Base-by-base conservation (phyloP, 2,797 vertebrate species). In the Chloroceryle inda region DNA sequence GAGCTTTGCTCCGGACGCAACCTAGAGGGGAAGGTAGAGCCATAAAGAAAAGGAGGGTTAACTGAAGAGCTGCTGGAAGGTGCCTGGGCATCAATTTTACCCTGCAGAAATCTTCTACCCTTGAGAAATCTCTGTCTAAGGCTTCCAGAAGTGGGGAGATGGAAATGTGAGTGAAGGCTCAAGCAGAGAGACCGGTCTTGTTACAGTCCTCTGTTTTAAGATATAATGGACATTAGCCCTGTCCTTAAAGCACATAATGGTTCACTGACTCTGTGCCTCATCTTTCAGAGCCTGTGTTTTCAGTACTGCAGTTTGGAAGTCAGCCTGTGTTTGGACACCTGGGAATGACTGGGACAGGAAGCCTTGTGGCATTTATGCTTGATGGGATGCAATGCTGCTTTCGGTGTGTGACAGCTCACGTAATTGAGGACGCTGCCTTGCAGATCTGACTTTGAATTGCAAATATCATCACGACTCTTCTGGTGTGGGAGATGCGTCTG, bases 381-480 rank as follows among this genome's bases (percentile, higher is more conserved):
- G 58, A 64, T 64, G 47, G 27, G 47, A 13, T 44, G 52, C 44
- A 26, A 2, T 29, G n/a, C 73, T 44, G 37, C 21, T 73, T 84
- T 72, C 42, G 17, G 3, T 47, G 27, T 62, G 55, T 31, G 83
- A 89, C 85, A 90, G 67, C 88, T 94, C 88, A 66, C 3, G 1
- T 95, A 94, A 95, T 86, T 95, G 85, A 85, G 68, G 80, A 90
- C 5, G 6, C 88, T 64, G 82, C 71, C 67, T 82, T 85, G 80
- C 71, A 92, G 63, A 75, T 81, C 81, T 66, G 29, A 59, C 50
- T 96, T 94, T 76, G 93, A 92, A 95, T 96, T 96, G 94, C 92
- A 92, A 93, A 95, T 85, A 26, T n/a, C 33, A 11, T 94, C 78
- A 64, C 40, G 16, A 93, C 93, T 92, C 62, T 88, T 85, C 80